phyloP scores from a whole-genome alignment of 2,888 invertebrate species.

The Ariolimax columbianus region DNA sequence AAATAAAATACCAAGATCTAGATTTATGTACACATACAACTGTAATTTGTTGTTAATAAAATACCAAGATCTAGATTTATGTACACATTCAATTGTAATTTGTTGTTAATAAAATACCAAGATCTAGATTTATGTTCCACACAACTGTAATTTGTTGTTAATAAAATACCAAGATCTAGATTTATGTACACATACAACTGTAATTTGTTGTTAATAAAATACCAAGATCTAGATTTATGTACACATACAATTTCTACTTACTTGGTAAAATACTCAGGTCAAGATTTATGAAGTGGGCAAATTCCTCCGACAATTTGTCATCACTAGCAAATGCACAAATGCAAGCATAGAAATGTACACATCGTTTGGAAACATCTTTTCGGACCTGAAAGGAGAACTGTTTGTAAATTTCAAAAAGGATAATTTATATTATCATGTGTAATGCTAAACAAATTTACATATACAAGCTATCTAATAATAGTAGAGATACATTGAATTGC shows the following conservation, averaged over 20 bases:
- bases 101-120: no score
- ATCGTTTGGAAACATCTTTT: constrained; percentile 76
- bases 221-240: neutral
- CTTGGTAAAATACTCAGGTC: constrained; percentile 40
- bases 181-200: neutral
- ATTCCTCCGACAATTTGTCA: constrained; percentile 83
- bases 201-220: neutral
- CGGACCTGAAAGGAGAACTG: constrained; percentile 35
- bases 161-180: neutral
- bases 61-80: neutral
- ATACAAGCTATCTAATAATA: neutral
- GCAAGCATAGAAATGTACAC: constrained; percentile 86
- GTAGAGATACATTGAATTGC: no score
- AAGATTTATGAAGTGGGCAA: constrained; percentile 81
- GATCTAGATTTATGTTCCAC: no score
- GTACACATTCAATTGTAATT: neutral
- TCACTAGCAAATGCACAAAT: constrained; percentile 86
- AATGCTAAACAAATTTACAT: neutral
- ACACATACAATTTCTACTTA: neutral
- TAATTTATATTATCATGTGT: neutral
- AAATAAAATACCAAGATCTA: neutral
- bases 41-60: neutral
- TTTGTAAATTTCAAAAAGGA: neutral
- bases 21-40: neutral
- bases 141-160: no score